These are phyloP conservation scores for Amorpha juglandis DNA, from an alignment of 2,888 invertebrate species.

Conservation along the genomic window DNA sequence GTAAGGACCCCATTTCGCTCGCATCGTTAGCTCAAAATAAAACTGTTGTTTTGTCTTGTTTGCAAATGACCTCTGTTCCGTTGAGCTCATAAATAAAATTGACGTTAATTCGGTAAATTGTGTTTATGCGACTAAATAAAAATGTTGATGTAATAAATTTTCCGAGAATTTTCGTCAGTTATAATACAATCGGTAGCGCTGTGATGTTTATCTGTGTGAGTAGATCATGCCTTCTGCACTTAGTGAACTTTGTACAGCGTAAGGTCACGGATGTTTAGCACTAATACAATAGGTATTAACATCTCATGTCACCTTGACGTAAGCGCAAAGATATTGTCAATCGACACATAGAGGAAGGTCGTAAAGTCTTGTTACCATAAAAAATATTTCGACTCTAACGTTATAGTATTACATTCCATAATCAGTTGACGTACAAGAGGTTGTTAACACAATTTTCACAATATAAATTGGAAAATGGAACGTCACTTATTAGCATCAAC, in stretches of 20 bases:
- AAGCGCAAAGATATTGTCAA: conserved; percentile 69
- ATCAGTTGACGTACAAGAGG: conserved; percentile 44
- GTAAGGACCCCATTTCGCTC: conserved; percentile 35
- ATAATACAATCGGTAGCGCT: conserved; percentile 46
- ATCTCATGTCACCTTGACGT: conserved; percentile 82
- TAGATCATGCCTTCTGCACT: conserved; percentile 68
- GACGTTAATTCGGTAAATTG: conserved; percentile 8
- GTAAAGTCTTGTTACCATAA: conserved; percentile 37
- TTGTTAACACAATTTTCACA: conserved; percentile 50
- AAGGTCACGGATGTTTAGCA: conserved; percentile 82
- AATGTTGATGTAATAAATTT: conserved; percentile 42
- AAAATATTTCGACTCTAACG: conserved; percentile 50
- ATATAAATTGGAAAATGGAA: conserved; percentile 34
- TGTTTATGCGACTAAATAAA: conserved; percentile 35
- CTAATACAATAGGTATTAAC: conserved; percentile 79
- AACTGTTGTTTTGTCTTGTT: conserved; percentile 6
- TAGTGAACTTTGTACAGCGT: conserved; percentile 78
- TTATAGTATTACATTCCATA: conserved; percentile 45
- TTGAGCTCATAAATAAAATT: not conserved
- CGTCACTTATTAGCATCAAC: conserved; percentile 25
- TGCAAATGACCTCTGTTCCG: not conserved
- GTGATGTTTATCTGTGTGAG: conserved; percentile 43
- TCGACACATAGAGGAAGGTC: conserved; percentile 39
- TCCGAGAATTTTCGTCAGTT: conserved; percentile 50
- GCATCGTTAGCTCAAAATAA: conserved; percentile 34